Percentiles rank a stretch among this genome's conserved stretches.
Conservation (phyloP, 2,797 vertebrate species). For the Columba guinea region DNA sequence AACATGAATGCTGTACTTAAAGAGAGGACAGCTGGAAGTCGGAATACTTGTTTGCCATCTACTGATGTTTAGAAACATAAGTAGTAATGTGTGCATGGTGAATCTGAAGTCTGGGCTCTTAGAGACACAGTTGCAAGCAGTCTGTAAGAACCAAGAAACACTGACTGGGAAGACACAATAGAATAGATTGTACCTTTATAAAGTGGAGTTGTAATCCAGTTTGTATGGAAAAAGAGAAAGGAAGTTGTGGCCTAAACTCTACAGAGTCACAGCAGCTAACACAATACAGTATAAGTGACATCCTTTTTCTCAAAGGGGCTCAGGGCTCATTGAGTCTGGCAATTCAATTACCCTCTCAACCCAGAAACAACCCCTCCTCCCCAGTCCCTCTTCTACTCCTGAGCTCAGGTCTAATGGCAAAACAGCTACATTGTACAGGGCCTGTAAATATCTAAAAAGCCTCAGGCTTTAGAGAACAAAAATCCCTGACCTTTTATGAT, state of each 20-base stretch:
- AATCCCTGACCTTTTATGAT: slow-evolving; percentile 69
- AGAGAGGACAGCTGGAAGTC: background rate
- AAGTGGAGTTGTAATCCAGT: slow-evolving; percentile 68
- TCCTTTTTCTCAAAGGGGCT: slow-evolving; percentile 58
- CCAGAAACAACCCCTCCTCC: slow-evolving; percentile 37
- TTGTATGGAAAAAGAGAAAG: slow-evolving; percentile 68
- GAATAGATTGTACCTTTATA: slow-evolving; percentile 54
- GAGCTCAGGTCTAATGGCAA: slow-evolving; percentile 35
- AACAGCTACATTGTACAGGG: slow-evolving; percentile 39
- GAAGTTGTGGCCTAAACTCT: slow-evolving; percentile 59
- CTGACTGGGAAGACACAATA: slow-evolving; percentile 45
- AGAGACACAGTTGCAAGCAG: slow-evolving; percentile 4
- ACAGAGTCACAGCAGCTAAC: slow-evolving; percentile 51
- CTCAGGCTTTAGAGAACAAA: slow-evolving; percentile 66
- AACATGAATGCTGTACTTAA: background rate
- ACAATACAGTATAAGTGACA: slow-evolving; percentile 60
- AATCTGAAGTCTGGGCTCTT: slow-evolving; percentile 31
- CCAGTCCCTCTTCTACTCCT: slow-evolving; percentile 7
- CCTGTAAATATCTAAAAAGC: slow-evolving; percentile 67
- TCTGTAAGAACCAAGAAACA: slow-evolving; percentile 23
- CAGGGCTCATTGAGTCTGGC: slow-evolving; percentile 66
- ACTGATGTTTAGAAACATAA: slow-evolving; percentile 27
- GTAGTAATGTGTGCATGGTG: background rate
- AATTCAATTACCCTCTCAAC: slow-evolving; percentile 77
- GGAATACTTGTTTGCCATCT: background rate